Base-by-base conservation (phyloP, 2,888 invertebrate genomes). In the Drosophila koepferae region DNA sequence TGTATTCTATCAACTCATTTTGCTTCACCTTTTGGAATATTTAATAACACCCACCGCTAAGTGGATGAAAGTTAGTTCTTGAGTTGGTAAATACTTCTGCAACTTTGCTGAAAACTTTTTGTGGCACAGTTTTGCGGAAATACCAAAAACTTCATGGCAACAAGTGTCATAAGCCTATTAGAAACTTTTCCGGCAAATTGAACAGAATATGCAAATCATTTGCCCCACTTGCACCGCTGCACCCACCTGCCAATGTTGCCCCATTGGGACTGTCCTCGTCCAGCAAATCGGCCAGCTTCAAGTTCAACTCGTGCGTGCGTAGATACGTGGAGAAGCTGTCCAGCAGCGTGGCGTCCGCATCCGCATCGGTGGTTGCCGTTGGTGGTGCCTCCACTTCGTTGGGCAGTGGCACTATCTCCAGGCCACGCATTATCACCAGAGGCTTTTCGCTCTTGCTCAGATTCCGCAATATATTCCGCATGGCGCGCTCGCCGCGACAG, bases 271-370 rank as follows among this genome's bases (percentile, higher is more conserved):
- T 55, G 8, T 82, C 82, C 48, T 91, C 91, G 20, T 90, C 86
- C 65, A 97, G 94, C 74, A 97, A 92, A 88, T 95, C 96, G 0
- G 95, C 95, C 62, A 97, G 92, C 85, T 95, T 96, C 68, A 97
- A 95, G 86, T 96, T 95, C 18, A 97, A 91, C 90, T 97, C 97
- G 77, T 96, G 96, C 3, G 94, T 95, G 87, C 95, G 94, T 3
- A 97, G 92, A 82, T 96, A 96, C 82, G 94, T 95, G 18, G 96
- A 94, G 84, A 96, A 93, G 20, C 82, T 86, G 9, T 94, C 95
- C 63, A 96, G 77, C n/a, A 92, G 73, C 16, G 76, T 79, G 51
- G 72, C 43, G 14, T 80, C 77, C 28, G 78, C n/a, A 10, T 63
- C 76, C 1, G 18, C 38, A 5, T 60, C 76, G 1, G 14, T 34